Base-by-base conservation (phyloP, 2,113 vertebrate species). In the Merops nubicus region DNA sequence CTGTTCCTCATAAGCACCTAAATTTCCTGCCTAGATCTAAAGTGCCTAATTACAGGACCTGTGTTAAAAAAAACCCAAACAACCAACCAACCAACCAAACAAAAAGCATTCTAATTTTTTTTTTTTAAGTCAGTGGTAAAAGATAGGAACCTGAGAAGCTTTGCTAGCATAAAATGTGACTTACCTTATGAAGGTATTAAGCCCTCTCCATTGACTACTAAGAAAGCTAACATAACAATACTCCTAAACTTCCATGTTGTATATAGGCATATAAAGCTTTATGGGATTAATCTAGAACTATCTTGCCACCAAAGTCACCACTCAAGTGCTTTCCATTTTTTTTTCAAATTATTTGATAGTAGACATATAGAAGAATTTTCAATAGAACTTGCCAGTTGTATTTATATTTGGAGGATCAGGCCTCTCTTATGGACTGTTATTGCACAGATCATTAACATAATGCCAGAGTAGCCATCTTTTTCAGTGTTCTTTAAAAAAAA, bases 11-110 rank as follows among this genome's bases (percentile, higher is more conserved):
- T 36, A 56, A 63, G 43, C 1, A 19, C 12, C 7, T 48, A 1
- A 5, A 33, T 82, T 88, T 82, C 9, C 62, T 63, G 21, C 33
- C 8, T 50, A 43, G 42, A 2, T 75, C 50, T 62, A 47, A 79
- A 85, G 10, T 75, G 6, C 3, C 18, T 68, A 56, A 38, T 36
- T 68, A 43, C 7, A 60, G 23, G 3, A 83, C 12, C 0, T 26
- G 8, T 74, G 34, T 48, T 42, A 8, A 47, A 63, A 83, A 18
- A 28, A 29, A 21, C 8, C 29, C 29, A 29, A 54, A 54, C 17
- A 38, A 83, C 13, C 1, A 19, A 26, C 8, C n/a, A n/a, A n/a
- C n/a, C n/a, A 33, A 17, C 2, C 2, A 33, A 22, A 12, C 1
- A 4, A 48, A 56, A 63, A 38, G 28, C 5, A 53, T 7, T n/a